Conservation (phyloP, 64 coral and sea anemone genomes). For the Montipora cactus region DNA sequence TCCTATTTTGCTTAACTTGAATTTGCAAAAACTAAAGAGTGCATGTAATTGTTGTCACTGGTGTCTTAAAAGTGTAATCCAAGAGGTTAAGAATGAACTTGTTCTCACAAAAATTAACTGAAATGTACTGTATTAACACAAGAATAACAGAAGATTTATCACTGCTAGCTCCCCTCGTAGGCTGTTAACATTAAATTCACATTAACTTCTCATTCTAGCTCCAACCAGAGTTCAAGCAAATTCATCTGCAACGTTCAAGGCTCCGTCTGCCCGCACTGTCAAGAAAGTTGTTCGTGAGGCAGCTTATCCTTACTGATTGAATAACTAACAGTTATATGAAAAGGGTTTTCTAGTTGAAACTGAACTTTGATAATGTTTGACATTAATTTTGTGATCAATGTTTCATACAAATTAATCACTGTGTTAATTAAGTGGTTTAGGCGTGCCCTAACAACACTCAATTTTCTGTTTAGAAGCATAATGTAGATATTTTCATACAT, state of each 20-base stretch:
- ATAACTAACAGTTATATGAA: not conserved
- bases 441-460: not conserved
- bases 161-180: not conserved
- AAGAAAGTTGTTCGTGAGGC: conserved; percentile 85
- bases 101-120: not conserved
- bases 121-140: not conserved
- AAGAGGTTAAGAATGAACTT: not conserved
- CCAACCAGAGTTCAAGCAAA: conserved; percentile 51
- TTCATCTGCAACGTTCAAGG: conserved; percentile 69
- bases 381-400: not conserved
- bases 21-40: not conserved
- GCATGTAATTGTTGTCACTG: not conserved
- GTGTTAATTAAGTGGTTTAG: not conserved
- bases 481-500: conserved; percentile 34
- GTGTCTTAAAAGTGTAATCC: not conserved
- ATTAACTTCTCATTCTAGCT: conserved; percentile 80
- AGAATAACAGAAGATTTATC: not conserved
- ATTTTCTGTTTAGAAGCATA: not conserved
- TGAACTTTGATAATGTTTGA: not conserved
- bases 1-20: not conserved
- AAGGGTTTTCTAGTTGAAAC: conserved; percentile 1
- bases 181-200: conserved; percentile 34
- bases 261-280: conserved; percentile 47
- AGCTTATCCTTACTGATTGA: conserved; percentile 65
- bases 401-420: conserved; percentile 3